Conservation (phyloP, 2,113 vertebrate species). For the Mellivora capensis region DNA sequence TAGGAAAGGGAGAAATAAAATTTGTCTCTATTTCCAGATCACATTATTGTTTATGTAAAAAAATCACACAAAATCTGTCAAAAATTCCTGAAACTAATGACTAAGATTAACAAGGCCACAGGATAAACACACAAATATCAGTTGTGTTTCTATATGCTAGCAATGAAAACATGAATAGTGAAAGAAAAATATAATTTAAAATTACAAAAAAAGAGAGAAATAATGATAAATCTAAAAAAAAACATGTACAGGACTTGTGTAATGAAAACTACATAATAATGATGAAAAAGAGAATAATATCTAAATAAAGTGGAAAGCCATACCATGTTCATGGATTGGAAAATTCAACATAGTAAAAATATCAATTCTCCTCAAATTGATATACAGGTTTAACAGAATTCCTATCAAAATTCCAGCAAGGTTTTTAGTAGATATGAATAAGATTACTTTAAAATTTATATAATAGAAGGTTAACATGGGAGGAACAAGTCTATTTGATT, state of each 20-base stretch:
- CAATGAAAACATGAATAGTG: not conserved
- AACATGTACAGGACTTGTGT: not conserved
- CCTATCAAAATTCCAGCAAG: not conserved
- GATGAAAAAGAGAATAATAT: not conserved
- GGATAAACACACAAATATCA: not conserved
- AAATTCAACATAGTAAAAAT: not conserved
- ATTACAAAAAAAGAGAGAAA: not conserved
- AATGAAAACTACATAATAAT: not conserved
- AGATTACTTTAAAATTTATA: not conserved
- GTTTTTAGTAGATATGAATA: not conserved
- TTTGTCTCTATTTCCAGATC: not conserved
- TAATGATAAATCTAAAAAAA: not conserved
- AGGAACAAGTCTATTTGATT: not conserved
- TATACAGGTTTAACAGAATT: not conserved
- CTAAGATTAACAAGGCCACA: not conserved
- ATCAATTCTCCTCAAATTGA: not conserved
- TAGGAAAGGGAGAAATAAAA: not conserved
- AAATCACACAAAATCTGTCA: not conserved
- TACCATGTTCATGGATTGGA: not conserved
- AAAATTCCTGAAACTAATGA: not conserved
- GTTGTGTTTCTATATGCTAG: not conserved
- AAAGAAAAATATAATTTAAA: not conserved
- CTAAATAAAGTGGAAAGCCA: not conserved
- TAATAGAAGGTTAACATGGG: not conserved
- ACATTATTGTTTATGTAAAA: not conserved